Percentiles rank a stretch among this genome's conserved stretches.
phyloP scores from a whole-genome alignment of 1,140 invertebrate species.

The Anastrepha ludens region DNA sequence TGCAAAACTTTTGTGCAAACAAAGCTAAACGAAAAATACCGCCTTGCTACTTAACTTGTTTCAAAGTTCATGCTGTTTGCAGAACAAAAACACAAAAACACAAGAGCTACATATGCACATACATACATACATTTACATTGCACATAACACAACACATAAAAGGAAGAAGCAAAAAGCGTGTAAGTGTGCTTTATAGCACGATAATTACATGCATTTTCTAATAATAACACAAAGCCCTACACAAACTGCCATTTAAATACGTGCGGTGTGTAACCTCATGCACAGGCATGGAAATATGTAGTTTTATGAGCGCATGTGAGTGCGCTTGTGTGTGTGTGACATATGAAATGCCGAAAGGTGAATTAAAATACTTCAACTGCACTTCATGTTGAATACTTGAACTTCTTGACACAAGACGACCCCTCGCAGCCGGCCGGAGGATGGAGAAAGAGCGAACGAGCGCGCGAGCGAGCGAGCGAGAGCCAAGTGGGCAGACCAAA shows the following conservation, averaged over 20 bases:
- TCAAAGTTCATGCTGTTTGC: conserved; percentile 19
- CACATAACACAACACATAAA: no score
- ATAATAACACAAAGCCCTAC: conserved; percentile 16
- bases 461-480: no score
- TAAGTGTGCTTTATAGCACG: conserved; percentile 29
- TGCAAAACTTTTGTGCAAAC: not conserved
- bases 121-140: no score
- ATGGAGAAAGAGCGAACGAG: no score
- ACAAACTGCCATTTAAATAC: not conserved
- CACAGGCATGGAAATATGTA: no score
- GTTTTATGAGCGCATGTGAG: not conserved
- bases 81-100: conserved; percentile 14
- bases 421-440: not conserved
- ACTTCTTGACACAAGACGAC: conserved; percentile 42
- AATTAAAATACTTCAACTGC: conserved; percentile 43
- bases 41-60: conserved; percentile 19
- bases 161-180: not conserved
- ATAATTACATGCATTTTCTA: conserved; percentile 47
- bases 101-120: not conserved
- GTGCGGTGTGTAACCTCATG: not conserved
- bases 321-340: not conserved
- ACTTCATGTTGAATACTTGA: conserved; percentile 37
- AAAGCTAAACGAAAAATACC: conserved; percentile 23
- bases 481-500: no score
- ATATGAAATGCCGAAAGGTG: conserved; percentile 48